phyloP scores from a whole-genome alignment of 1,140 invertebrate genomes.

The Eumeta japonica region DNA sequence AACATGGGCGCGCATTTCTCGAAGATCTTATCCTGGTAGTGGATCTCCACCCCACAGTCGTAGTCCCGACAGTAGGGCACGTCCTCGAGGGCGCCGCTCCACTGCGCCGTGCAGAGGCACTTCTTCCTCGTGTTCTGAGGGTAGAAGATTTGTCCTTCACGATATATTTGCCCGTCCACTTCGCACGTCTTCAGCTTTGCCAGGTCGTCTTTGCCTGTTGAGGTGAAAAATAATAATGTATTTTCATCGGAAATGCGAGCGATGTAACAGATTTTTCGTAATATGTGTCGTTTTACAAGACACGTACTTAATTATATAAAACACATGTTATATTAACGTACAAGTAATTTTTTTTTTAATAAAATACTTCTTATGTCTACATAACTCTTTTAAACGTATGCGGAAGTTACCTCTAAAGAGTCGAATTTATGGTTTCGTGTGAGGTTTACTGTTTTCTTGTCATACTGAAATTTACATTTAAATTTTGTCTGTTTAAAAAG shows the following conservation, averaged over 20 bases:
- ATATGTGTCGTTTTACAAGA: too few relatives aligned
- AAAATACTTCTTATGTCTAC: too few relatives aligned
- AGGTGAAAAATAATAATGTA: slow-evolving; percentile 8
- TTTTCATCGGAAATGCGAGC: not conserved
- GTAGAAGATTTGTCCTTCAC: slow-evolving; percentile 52
- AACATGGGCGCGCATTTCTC: slow-evolving; percentile 55
- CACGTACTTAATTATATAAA: too few relatives aligned
- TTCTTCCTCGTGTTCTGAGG: slow-evolving; percentile 46
- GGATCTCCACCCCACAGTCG: slow-evolving; percentile 54
- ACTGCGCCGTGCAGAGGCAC: slow-evolving; percentile 50
- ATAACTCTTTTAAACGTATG: too few relatives aligned
- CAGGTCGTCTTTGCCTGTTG: slow-evolving; percentile 42
- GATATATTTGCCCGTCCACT: slow-evolving; percentile 46
- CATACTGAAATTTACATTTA: too few relatives aligned
- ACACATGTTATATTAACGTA: too few relatives aligned
- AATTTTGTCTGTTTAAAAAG: too few relatives aligned
- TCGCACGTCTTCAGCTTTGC: slow-evolving; percentile 44
- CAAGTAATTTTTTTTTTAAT: too few relatives aligned
- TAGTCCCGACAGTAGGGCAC: slow-evolving; percentile 43
- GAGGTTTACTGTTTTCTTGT: too few relatives aligned
- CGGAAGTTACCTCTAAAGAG: too few relatives aligned
- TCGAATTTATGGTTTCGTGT: too few relatives aligned
- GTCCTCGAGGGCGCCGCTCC: slow-evolving; percentile 36
- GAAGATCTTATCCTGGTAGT: slow-evolving; percentile 39
- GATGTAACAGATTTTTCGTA: too few relatives aligned